Conservation (phyloP, 2,797 vertebrate genomes). For the Syndactyla subalaris region DNA sequence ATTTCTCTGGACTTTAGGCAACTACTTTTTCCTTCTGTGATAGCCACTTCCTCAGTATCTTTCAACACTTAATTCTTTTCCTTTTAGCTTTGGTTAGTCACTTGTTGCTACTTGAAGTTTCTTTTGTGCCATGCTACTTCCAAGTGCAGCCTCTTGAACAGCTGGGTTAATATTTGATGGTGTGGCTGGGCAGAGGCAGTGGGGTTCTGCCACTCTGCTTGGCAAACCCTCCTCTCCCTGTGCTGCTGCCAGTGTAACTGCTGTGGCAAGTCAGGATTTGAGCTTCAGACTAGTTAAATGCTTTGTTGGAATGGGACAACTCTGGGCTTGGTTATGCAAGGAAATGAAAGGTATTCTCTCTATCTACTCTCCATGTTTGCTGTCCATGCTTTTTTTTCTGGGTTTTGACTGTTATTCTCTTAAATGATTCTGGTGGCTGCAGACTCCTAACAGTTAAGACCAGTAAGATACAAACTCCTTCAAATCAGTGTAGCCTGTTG, state of each 20-base stretch:
- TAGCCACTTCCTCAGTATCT: background rate
- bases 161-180: slow-evolving; percentile 19
- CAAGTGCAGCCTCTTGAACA: background rate
- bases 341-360: background rate
- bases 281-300: background rate
- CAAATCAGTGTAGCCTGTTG: background rate
- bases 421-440: background rate
- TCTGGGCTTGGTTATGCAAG: background rate
- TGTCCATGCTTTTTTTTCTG: background rate
- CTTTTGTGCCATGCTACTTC: background rate
- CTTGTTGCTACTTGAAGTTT: background rate
- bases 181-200: background rate
- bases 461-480: background rate
- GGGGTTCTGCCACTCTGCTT: background rate
- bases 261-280: slow-evolving; percentile 29
- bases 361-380: background rate
- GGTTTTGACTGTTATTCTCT: background rate
- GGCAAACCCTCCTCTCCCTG: background rate
- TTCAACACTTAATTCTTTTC: background rate
- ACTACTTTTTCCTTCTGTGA: background rate
- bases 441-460: background rate
- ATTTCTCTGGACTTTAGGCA: background rate
- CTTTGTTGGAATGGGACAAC: background rate
- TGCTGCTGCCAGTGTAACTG: background rate
- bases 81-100: background rate